Evolutionary conservation across 2,888 invertebrate genomes (phyloP), one percentile per base, ranked within the genome.

Genomic region (Dione vanillae): DNA sequence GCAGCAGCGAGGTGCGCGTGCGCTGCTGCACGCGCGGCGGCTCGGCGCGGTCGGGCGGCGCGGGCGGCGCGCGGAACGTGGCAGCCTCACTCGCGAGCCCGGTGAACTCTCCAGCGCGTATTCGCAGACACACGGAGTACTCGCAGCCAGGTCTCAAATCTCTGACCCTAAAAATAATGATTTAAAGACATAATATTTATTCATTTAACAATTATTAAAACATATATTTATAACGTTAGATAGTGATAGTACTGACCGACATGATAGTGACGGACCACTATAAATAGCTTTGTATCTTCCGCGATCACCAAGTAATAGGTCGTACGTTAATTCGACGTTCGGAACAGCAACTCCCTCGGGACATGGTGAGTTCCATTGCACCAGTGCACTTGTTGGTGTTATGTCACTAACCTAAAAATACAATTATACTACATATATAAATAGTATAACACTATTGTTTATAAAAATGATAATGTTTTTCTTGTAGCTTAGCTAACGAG

Each of bases 71-170:
- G 76, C 95, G 95, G 91, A 98, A 97, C 78, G 95, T 96, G 72
- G 96, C 95, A 68, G 97, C 96, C 82, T 96, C 96, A 72, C 97
- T 96, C 10, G 96, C 95, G 49, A 95, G 94, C 65, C 97, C 97
- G 75, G 95, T 95, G 74, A 96, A 84, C 82, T 95, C 96, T 76
- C 97, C 96, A 75, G 96, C 89, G 80, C 96, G 95, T 78, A 97
- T 96, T 88, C 96, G 96, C 76, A 97, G 93, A 81, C 97, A 96
- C 78, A 98, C 96, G 72, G 96, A 95, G 90, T 98, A 98, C 84
- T 97, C 97, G 84, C 96, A 96, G n/a, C 97, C 97, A 14, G 98
- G 98, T 85, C 96, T 95, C 80, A 98, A 92, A 88, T 98, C 97
- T 85, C 97, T 96, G 74, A 98, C 96, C 79, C 93, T 93, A 82